Evolutionary conservation across 64 coral and sea anemone species (phyloP), one percentile per base, ranked within the genome.

Genomic region (Orbicella faveolata): DNA sequence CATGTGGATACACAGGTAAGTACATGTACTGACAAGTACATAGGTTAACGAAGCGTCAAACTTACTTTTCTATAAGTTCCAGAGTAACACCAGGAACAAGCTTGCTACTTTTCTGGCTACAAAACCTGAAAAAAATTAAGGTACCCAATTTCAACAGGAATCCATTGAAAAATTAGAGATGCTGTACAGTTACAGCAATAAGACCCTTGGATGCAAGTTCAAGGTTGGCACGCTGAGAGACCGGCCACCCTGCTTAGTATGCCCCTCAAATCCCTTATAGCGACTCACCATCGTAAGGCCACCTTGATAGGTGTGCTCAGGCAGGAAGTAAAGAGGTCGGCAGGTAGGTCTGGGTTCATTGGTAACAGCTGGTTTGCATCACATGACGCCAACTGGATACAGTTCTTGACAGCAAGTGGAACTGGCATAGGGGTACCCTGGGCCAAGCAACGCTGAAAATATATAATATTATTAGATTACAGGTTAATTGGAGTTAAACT

Each of bases 11-110:
- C 12, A 48, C 44, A 4, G 3, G 44, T 6, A 48, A 6, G 7
- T 48, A 48, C 44, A 48, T 4, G 44, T 6, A 48, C 4, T 30
- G 30, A 30, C 30, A 30, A 30, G 52, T 53, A 59, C 13, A 10
- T 59, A 12, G 2, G 2, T 12, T 15, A 14, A 59, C 55, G 13
- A 59, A 59, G 51, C 1, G 10, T 35, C 55, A 34, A 41, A 48
- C 94, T 89, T 93, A 99, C 97, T 99, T 99, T 82, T 99, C 94
- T 69, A 99, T 99, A 9, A 99, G 73, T 59, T 99, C 97, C 37
- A 95, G 67, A 10, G 94, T 99, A 14, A 99, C 63, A 52, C 94
- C 94, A 81, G 90, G 90, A 13, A 96, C 88, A 79, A 99, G 88
- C 55, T 99, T 99, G 74, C 97, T 95, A 48, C 97, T 93, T 79